Evolutionary conservation across 2,888 invertebrate genomes (phyloP).

Genomic region (Hyppa rectilinea): DNA sequence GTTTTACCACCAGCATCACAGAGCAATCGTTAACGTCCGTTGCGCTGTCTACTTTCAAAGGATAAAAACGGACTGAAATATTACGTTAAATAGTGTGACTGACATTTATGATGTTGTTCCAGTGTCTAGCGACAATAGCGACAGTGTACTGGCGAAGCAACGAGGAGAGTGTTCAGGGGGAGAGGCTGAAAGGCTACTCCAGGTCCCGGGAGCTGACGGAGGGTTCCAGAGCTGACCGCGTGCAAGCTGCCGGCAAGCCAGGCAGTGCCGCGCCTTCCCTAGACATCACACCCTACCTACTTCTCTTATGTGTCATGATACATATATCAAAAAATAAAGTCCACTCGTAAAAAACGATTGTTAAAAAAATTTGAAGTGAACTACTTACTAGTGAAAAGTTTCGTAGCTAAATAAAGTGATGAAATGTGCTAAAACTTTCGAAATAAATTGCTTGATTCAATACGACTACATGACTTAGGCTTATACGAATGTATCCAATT

Average conservation of each 20-base stretch:
- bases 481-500: slow-evolving; percentile 59
- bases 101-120: slow-evolving; percentile 66
- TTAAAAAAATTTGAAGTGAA: slow-evolving; percentile 40
- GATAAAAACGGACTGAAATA: slow-evolving; percentile 14
- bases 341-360: slow-evolving; percentile 58
- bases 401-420: slow-evolving; percentile 51
- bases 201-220: slow-evolving; percentile 94
- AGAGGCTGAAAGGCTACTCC: slow-evolving; percentile 93
- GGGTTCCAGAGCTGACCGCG: slow-evolving; percentile 93
- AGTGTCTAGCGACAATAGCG: slow-evolving; percentile 96
- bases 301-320: slow-evolving; percentile 67
- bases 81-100: slow-evolving; percentile 20
- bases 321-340: slow-evolving; percentile 63
- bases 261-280: slow-evolving; percentile 71
- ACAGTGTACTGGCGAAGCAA: slow-evolving; percentile 96
- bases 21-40: slow-evolving; percentile 31
- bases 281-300: slow-evolving; percentile 62
- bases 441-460: slow-evolving; percentile 59
- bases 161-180: slow-evolving; percentile 96
- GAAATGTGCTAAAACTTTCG: slow-evolving; percentile 65
- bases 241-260: slow-evolving; percentile 91
- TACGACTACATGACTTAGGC: slow-evolving; percentile 44
- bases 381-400: slow-evolving; percentile 52
- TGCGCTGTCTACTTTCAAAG: neutral
- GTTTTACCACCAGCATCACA: slow-evolving; percentile 22